Evolutionary conservation across 2,888 invertebrate genomes (phyloP).

Genomic region (Germaria angustata): DNA sequence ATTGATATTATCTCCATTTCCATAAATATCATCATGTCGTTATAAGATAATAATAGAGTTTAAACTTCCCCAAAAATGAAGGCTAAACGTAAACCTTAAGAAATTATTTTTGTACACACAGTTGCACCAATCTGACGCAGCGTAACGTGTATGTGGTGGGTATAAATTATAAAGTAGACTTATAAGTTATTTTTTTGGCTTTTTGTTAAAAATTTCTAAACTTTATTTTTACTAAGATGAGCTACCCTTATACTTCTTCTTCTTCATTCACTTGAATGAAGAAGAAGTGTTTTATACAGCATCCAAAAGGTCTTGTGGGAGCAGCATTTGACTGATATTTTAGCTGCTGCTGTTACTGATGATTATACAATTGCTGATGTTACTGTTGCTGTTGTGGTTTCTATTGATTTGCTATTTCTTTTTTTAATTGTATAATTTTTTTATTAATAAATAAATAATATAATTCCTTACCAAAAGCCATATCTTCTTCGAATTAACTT

Average conservation of each 20-base stretch:
- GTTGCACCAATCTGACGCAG: too few relatives aligned
- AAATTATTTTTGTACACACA: too few relatives aligned
- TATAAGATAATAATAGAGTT: too few relatives aligned
- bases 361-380: conserved; percentile 12
- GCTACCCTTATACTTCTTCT: neutral
- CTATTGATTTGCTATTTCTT: conserved; percentile 21
- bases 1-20: too few relatives aligned
- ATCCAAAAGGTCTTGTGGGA: conserved; percentile 32
- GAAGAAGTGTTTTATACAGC: conserved; percentile 5
- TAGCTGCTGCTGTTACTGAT: neutral
- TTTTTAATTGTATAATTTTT: neutral
- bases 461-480: neutral
- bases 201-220: too few relatives aligned
- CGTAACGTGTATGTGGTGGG: too few relatives aligned
- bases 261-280: too few relatives aligned
- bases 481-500: neutral
- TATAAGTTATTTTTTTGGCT: too few relatives aligned
- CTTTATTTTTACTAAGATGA: neutral
- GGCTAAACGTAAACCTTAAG: too few relatives aligned
- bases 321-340: conserved; percentile 17
- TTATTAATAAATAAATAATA: neutral
- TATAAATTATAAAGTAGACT: too few relatives aligned
- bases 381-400: conserved; percentile 1
- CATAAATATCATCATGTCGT: too few relatives aligned
- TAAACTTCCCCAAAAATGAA: too few relatives aligned